Base-by-base conservation (phyloP, 2,888 invertebrate species). In the Troilus luridus region DNA sequence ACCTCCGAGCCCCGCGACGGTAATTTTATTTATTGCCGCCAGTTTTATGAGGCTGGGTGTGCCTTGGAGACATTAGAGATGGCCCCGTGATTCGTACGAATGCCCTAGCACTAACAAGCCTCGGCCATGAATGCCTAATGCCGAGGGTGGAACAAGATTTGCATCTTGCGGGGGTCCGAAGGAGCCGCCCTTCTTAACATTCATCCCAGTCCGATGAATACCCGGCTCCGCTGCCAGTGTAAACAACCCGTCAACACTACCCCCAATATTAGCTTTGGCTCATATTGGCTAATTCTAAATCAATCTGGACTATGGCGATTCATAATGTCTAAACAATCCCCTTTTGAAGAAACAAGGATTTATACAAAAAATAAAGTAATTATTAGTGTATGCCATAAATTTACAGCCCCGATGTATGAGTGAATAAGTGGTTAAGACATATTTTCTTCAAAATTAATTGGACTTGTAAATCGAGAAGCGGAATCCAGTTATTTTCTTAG, bases 121-220 rank as follows among this genome's bases (percentile, higher is more conserved):
- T 81, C 27, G 81, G 90, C 90, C 90, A 90, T 90, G 90, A 90
- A 90, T 90, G 67, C 54, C 90, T 90, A 90, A 90, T 90, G 90
- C 81, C 58, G 89, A n/a, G 67, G 89, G 72, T 41, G 89, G 54
- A 17, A 59, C 24, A 54, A 59, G 90, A 90, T 90, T 90, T 90
- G 90, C 90, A 90, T 90, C 90, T 90, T 90, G 72, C 19, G 54
- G 67, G 77, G 90, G 77, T 67, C 88, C 89, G 54, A n/a, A 27
- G 27, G 54, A 62, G 27, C n/a, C n/a, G 17, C 60, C 77, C 90
- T 90, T 90, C 90, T 90, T 90, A 81, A 81, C 81, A 90, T 90
- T 90, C 90, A 90, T 90, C 90, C 90, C 81, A 81, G 90, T 72
- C 72, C 90, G 90, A 90, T 90, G 90, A 90, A 90, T 90, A 89